These are phyloP conservation scores for Gallinago undulata DNA, from an alignment of 2,113 vertebrate genomes.

Conservation along the genomic window DNA sequence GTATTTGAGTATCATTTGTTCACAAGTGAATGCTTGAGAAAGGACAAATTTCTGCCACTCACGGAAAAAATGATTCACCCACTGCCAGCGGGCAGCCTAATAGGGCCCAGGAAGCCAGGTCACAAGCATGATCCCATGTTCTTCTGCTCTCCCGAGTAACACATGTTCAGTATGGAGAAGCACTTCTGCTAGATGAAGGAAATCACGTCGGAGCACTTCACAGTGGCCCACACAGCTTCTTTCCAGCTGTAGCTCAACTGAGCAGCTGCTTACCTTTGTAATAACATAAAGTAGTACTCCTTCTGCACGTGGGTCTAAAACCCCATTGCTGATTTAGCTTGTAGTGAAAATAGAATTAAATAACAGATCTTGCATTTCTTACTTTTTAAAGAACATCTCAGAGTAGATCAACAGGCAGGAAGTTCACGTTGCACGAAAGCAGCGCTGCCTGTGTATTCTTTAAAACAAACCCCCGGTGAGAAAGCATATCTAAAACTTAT, in stretches of 20 bases:
- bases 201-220: not conserved
- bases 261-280: not conserved
- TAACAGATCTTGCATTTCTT: not conserved
- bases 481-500: not conserved
- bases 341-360: not conserved
- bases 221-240: not conserved
- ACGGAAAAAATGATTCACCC: not conserved
- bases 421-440: fast-evolving
- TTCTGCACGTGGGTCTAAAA: not conserved
- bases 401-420: not conserved
- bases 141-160: not conserved
- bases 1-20: not conserved
- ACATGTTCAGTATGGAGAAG: fast-evolving
- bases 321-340: not conserved
- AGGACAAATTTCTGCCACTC: not conserved
- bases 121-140: not conserved
- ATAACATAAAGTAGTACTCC: not conserved
- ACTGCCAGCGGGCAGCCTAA: not conserved
- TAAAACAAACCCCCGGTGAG: not conserved
- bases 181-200: not conserved
- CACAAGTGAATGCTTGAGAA: not conserved
- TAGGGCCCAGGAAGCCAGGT: not conserved
- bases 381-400: not conserved
- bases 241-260: not conserved
- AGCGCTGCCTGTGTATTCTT: not conserved